Evolutionary conservation across 2,888 invertebrate species (phyloP).

Genomic region (Euclidia mi): DNA sequence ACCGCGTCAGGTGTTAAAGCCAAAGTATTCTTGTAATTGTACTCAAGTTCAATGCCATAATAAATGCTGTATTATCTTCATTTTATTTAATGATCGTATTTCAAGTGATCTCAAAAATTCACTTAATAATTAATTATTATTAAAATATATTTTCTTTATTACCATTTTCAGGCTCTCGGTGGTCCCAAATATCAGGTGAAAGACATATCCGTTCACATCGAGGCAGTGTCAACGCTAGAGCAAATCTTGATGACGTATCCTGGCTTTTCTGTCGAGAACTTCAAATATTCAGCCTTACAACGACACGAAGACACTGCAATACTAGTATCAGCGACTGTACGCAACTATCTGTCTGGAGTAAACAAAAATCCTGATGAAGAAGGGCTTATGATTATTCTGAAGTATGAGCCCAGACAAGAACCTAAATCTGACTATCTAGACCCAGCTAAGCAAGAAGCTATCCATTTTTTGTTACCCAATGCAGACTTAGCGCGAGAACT

Average conservation of each 20-base stretch:
- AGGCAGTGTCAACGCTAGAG: background rate
- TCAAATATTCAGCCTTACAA: background rate
- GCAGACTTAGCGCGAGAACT: too few relatives aligned
- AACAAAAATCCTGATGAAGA: conserved; percentile 7
- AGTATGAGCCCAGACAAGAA: conserved; percentile 2
- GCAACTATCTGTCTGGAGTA: conserved; percentile 5
- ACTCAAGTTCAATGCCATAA: too few relatives aligned
- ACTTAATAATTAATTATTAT: too few relatives aligned
- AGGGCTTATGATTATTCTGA: background rate
- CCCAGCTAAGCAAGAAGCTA: background rate
- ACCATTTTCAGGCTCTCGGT: conserved; percentile 11
- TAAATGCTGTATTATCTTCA: too few relatives aligned
- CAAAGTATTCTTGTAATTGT: too few relatives aligned
- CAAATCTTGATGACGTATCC: background rate
- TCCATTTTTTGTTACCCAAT: too few relatives aligned
- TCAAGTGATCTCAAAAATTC: too few relatives aligned
- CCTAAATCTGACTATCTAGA: background rate
- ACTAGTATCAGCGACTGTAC: conserved; percentile 10
- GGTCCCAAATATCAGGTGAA: conserved; percentile 14
- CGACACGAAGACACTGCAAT: conserved; percentile 5
- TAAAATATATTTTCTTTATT: too few relatives aligned
- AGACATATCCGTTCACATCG: conserved; percentile 3
- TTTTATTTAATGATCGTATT: too few relatives aligned
- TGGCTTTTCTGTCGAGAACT: conserved; percentile 7
- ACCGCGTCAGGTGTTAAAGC: too few relatives aligned